Conservation (phyloP, 2,113 vertebrate genomes). For the Galbula dea region DNA sequence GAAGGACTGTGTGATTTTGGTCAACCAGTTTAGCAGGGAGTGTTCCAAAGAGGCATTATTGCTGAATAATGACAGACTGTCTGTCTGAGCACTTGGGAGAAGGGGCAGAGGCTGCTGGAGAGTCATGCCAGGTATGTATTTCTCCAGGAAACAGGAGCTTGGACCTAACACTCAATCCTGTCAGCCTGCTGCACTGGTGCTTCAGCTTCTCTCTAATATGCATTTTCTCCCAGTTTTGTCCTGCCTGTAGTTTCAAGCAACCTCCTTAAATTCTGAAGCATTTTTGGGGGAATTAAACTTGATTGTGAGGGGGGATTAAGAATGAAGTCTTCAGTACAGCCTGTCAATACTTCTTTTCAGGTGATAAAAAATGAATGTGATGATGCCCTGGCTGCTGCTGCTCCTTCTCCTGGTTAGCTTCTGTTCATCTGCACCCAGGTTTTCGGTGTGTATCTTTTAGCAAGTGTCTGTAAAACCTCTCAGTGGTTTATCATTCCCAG, state of each 20-base stretch:
- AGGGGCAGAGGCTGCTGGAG: not conserved
- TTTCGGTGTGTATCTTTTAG: conserved; percentile 66
- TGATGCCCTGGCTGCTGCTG: conserved; percentile 15
- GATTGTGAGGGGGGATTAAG: not conserved
- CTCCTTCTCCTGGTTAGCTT: conserved; percentile 66
- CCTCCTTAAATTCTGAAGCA: not conserved
- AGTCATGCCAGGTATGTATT: not conserved
- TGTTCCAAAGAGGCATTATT: not conserved
- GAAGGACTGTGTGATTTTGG: not conserved
- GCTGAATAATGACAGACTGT: not conserved
- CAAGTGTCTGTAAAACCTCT: not conserved
- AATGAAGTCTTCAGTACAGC: not conserved
- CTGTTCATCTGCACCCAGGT: conserved; percentile 44
- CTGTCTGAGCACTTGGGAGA: not conserved
- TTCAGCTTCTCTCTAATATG: not conserved
- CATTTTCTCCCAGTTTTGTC: not conserved
- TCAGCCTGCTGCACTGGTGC: not conserved
- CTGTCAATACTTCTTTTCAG: conserved; percentile 26
- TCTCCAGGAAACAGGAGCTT: not conserved
- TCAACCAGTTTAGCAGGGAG: not conserved
- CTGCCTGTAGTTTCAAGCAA: not conserved
- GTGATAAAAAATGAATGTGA: not conserved
- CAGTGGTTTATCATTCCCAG: not conserved
- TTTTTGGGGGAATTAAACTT: not conserved
- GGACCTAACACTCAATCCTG: not conserved